Base-by-base conservation (phyloP, 2,797 vertebrate genomes). In the Sebastiscus tertius region DNA sequence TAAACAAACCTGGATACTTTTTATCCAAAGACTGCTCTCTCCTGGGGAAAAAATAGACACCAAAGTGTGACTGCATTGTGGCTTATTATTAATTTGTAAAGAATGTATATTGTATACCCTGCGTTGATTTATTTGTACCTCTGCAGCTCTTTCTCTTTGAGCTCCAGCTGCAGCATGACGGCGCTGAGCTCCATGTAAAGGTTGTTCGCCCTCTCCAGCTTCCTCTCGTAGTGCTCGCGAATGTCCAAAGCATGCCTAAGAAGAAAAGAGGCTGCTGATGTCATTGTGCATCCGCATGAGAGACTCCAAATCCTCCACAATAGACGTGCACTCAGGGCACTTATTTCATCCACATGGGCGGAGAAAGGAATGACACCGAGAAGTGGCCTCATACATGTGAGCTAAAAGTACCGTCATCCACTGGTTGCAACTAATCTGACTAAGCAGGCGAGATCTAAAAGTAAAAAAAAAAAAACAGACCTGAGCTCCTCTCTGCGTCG, bases 171-270 rank as follows among this genome's bases (percentile, higher is more conserved):
- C 84, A 99, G 87, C 98, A 99, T 99, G 16, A 99, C 97, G 0
- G 98, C 97, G 1, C 97, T 99, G 1, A 99, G 97, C 90, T 99
- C 98, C 98, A 99, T 97, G 92, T 99, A 99, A 29, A 99, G 96
- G 89, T 98, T 99, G 94, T 99, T 99, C 81, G 98, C 98, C 46
- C 98, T 93, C 82, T 99, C 98, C 86, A 99, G 94, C 72, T 99
- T 99, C 80, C 98, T 95, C 92, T 99, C 98, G 22, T 99, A 99
- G 91, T 99, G 98, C 87, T 99, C 98, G 64, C 98, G 96, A 87
- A 99, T 98, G 93, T 99, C 98, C 93, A 99, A 88, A 1, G 98
- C 98, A 66, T 99, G 98, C 91, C 97, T 99, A 91, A 75, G 75
- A 88, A 75, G 76, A 84, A 88, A 89, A 89, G 79, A 87, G 77